Percentiles rank a stretch among this genome's conserved stretches.
Evolutionary conservation across 2,113 vertebrate genomes (phyloP).

Genomic region (Haemorhous mexicanus): DNA sequence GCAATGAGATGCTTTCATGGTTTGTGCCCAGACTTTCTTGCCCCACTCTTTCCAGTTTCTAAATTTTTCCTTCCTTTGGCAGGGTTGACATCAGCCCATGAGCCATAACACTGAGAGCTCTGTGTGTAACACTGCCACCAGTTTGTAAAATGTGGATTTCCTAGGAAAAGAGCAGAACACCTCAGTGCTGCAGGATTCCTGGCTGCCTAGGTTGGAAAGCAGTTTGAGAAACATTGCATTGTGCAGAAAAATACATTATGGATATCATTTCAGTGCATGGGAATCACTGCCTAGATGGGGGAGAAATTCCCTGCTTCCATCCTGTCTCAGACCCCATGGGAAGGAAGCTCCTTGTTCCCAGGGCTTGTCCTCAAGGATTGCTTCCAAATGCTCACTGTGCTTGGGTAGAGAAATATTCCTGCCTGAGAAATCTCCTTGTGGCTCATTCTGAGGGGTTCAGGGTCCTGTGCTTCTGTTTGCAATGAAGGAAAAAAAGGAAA

Average conservation of each 20-base stretch:
- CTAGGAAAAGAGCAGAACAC: background rate
- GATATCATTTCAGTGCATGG: background rate
- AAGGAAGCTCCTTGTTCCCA: background rate
- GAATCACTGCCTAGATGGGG: background rate
- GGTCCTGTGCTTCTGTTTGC: background rate
- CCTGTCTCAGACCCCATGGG: background rate
- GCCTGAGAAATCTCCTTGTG: background rate
- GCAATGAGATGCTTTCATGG: background rate
- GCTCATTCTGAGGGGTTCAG: background rate
- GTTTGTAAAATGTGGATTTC: background rate
- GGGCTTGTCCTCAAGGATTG: background rate
- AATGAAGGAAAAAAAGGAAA: background rate
- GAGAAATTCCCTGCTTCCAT: background rate
- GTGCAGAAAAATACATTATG: background rate
- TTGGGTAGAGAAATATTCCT: background rate
- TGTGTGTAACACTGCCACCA: background rate
- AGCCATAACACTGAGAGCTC: background rate
- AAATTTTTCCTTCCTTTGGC: background rate
- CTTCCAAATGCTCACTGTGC: background rate
- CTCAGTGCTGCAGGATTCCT: background rate
- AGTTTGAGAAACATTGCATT: background rate
- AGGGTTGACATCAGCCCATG: background rate
- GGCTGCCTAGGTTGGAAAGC: background rate
- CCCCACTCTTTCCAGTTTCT: background rate
- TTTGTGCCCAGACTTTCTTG: background rate